phyloP scores from a whole-genome alignment of 2,888 invertebrate species.

The Chamaedrilus cognettii region DNA sequence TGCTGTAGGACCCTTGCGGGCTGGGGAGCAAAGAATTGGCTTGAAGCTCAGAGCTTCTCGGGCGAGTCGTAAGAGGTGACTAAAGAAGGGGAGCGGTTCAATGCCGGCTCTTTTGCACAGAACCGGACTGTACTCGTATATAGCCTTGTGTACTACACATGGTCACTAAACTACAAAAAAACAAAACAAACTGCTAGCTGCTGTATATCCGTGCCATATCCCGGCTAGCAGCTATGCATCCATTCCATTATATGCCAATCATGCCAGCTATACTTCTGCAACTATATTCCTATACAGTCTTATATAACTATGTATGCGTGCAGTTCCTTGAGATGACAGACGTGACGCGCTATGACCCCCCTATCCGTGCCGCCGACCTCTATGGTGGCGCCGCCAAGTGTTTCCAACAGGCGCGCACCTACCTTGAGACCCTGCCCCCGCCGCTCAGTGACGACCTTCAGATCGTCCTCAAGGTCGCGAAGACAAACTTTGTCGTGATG shows the following conservation, averaged over 20 bases:
- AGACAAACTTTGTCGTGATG: conserved; percentile 94
- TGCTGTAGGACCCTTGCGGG: too few relatives aligned
- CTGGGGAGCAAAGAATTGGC: too few relatives aligned
- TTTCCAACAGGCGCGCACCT: conserved; percentile 86
- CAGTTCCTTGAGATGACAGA: conserved; percentile 81
- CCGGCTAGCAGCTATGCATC: not conserved
- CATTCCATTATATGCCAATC: not conserved
- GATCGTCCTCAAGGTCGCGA: conserved; percentile 80
- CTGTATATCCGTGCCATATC: too few relatives aligned
- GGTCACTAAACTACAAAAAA: too few relatives aligned
- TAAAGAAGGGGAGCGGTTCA: too few relatives aligned
- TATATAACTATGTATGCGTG: not conserved
- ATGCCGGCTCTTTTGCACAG: too few relatives aligned
- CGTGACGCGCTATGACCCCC: conserved; percentile 48
- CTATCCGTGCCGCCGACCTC: conserved; percentile 23
- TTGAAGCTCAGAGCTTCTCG: too few relatives aligned
- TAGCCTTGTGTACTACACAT: too few relatives aligned
- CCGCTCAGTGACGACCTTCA: conserved; percentile 60
- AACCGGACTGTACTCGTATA: too few relatives aligned
- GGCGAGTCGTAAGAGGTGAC: too few relatives aligned
- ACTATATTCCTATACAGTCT: not conserved
- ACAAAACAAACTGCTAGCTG: too few relatives aligned
- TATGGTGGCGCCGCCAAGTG: conserved; percentile 83
- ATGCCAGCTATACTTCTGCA: not conserved
- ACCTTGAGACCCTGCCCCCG: conserved; percentile 80